phyloP scores from a whole-genome alignment of 2,888 invertebrate species.

The Poecilus cupreus region DNA sequence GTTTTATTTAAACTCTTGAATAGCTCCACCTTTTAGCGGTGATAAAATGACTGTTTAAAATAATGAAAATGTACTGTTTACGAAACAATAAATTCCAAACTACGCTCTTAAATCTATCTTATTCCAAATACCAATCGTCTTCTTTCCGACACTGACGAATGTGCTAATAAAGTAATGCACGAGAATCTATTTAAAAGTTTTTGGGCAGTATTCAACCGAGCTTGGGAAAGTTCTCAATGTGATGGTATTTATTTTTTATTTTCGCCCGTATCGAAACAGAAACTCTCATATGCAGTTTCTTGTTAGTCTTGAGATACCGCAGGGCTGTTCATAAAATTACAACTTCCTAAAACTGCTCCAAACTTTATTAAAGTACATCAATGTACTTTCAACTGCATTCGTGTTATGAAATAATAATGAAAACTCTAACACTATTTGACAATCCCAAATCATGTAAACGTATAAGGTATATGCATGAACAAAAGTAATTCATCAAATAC shows the following conservation, averaged over 20 bases:
- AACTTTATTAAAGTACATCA: background rate
- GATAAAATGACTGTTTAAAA: slow-evolving; percentile 19
- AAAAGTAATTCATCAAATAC: too few relatives aligned
- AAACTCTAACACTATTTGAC: too few relatives aligned
- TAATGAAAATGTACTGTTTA: slow-evolving; percentile 22
- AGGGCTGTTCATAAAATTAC: slow-evolving; percentile 15
- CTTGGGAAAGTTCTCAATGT: slow-evolving; percentile 7
- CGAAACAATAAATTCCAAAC: slow-evolving; percentile 28
- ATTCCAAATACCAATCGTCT: background rate
- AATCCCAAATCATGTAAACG: too few relatives aligned
- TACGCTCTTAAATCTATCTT: slow-evolving; percentile 8
- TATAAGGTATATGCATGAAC: too few relatives aligned
- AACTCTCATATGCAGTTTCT: slow-evolving; percentile 20
- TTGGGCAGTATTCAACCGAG: background rate
- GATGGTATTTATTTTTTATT: slow-evolving; percentile 3
- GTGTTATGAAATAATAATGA: background rate
- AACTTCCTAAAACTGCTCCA: background rate
- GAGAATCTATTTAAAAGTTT: slow-evolving; percentile 5
- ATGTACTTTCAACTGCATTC: background rate
- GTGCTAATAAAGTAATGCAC: slow-evolving; percentile 15
- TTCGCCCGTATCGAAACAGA: slow-evolving; percentile 8
- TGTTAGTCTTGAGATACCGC: background rate
- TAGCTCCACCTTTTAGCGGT: background rate
- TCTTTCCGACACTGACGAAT: slow-evolving; percentile 22
- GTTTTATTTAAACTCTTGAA: background rate